phyloP scores from a whole-genome alignment of 1,140 invertebrate genomes.

The Drosophila funebris region DNA sequence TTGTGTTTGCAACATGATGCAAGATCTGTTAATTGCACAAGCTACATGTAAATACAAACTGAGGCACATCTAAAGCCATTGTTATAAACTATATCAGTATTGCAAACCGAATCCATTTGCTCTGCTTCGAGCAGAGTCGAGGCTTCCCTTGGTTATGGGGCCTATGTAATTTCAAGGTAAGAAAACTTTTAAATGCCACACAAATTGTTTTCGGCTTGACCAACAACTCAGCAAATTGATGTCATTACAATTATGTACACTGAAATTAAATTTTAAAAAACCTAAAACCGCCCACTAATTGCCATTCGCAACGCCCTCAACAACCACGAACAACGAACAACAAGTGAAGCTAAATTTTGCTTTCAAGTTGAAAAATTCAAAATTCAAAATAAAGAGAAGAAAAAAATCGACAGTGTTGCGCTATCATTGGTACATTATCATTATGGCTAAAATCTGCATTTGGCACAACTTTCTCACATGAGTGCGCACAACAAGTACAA shows the following conservation, averaged over 20 bases:
- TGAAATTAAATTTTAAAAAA: not conserved
- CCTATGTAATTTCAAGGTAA: conserved; percentile 29
- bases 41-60: not conserved
- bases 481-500: conserved; percentile 45
- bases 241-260: conserved; percentile 41
- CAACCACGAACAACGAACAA: not conserved
- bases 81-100: conserved; percentile 6
- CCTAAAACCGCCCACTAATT: conserved; percentile 21
- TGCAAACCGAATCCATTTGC: conserved; percentile 19
- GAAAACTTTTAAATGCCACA: conserved; percentile 4
- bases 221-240: conserved; percentile 39
- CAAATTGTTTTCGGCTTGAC: conserved; percentile 24
- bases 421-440: conserved; percentile 46
- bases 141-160: not conserved
- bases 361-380: conserved; percentile 23
- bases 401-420: not conserved
- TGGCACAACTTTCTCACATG: conserved; percentile 76
- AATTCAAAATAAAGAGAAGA: not conserved
- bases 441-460: conserved; percentile 68
- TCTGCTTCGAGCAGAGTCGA: not conserved
- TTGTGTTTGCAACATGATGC: conserved; percentile 8
- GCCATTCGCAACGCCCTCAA: conserved; percentile 20
- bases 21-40: conserved; percentile 13
- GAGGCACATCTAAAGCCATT: conserved; percentile 26
- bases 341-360: conserved; percentile 12